Conservation (phyloP, 2,888 invertebrate genomes). For the Acleris laterana region DNA sequence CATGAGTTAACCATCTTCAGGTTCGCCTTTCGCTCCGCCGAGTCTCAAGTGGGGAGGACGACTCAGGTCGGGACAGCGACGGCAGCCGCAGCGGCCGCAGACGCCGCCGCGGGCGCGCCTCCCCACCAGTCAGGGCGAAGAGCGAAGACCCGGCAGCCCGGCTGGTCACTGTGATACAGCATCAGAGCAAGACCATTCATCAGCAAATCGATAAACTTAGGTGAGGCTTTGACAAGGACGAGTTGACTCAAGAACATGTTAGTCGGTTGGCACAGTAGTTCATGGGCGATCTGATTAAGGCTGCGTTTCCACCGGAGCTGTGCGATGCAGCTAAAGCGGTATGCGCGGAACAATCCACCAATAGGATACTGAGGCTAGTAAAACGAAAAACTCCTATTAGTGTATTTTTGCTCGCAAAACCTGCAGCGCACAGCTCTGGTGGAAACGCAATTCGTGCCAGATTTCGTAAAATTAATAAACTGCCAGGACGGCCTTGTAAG, state of each 20-base stretch:
- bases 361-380: too few relatives aligned
- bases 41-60: conserved; percentile 77
- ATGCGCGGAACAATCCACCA: too few relatives aligned
- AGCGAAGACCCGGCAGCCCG: conserved; percentile 72
- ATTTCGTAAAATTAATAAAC: too few relatives aligned
- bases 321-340: too few relatives aligned
- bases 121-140: conserved; percentile 65
- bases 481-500: too few relatives aligned
- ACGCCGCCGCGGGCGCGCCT: conserved; percentile 61
- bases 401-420: too few relatives aligned
- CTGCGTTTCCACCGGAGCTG: too few relatives aligned
- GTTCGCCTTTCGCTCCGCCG: conserved; percentile 77
- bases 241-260: neutral
- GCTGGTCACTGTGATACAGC: conserved; percentile 76
- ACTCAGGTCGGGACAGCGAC: conserved; percentile 79
- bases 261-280: neutral
- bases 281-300: too few relatives aligned
- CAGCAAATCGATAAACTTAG: conserved; percentile 79
- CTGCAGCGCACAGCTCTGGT: too few relatives aligned
- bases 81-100: conserved; percentile 65
- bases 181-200: conserved; percentile 77
- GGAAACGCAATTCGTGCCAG: too few relatives aligned
- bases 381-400: too few relatives aligned
- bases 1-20: conserved; percentile 46
- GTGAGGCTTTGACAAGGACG: conserved; percentile 45